phyloP scores from a whole-genome alignment of 2,797 vertebrate genomes.

The Bufotes viridis region DNA sequence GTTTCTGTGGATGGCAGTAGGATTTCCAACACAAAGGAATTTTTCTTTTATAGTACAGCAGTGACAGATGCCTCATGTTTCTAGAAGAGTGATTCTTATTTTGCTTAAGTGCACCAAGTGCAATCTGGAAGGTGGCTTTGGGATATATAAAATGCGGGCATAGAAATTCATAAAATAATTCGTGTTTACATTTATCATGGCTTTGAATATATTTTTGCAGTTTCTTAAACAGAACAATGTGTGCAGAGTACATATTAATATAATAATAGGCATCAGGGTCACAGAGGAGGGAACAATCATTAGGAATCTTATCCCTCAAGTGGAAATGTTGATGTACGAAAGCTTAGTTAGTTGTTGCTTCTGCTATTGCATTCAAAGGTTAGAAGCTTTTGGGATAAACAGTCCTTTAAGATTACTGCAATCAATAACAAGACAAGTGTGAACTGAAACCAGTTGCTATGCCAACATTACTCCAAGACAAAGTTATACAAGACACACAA shows the following conservation, averaged over 20 bases:
- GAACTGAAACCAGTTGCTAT: constrained; percentile 56
- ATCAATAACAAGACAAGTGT: constrained; percentile 56
- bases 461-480: constrained; percentile 58
- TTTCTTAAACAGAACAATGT: constrained; percentile 17
- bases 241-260: constrained; percentile 18
- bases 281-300: constrained; percentile 12
- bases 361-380: constrained; percentile 30
- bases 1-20: not conserved
- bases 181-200: not conserved
- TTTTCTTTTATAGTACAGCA: not conserved
- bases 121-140: not conserved
- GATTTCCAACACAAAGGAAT: not conserved
- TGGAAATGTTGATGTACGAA: constrained; percentile 12
- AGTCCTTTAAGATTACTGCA: constrained; percentile 54
- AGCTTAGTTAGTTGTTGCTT: constrained; percentile 23
- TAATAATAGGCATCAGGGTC: constrained; percentile 17
- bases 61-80: not conserved
- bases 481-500: constrained; percentile 47
- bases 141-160: not conserved
- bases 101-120: not conserved
- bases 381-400: constrained; percentile 49
- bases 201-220: not conserved
- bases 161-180: not conserved
- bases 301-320: constrained; percentile 2
- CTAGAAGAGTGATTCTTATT: not conserved